Evolutionary conservation across 2,113 vertebrate species (phyloP).

Genomic region (Psammodynastes pulverulentus): DNA sequence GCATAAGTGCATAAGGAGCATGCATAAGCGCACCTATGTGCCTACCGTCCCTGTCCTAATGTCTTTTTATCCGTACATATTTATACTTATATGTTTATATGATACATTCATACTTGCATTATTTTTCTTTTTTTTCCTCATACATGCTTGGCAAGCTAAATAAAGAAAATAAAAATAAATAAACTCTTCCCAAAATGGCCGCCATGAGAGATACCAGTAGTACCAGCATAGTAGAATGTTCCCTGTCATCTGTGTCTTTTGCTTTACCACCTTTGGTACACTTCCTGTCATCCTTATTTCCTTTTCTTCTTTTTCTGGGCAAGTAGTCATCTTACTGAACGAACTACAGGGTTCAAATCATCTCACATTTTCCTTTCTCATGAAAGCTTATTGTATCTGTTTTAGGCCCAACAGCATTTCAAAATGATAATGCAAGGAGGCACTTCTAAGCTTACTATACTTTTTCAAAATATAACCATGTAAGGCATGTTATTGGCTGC

Average conservation of each 20-base stretch:
- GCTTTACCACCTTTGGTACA: neutral
- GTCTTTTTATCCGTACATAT: too few relatives aligned
- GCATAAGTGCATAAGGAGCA: too few relatives aligned
- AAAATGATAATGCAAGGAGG: neutral
- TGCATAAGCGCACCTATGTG: too few relatives aligned
- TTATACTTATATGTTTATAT: too few relatives aligned
- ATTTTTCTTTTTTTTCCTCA: too few relatives aligned
- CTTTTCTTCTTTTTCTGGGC: neutral
- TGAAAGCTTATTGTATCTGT: neutral
- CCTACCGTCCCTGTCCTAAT: too few relatives aligned
- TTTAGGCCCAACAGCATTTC: neutral
- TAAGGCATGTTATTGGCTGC: neutral
- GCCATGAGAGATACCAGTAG: neutral
- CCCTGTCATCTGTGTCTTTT: neutral
- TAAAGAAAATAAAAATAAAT: too few relatives aligned
- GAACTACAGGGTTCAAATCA: neutral
- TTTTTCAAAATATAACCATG: neutral
- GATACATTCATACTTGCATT: too few relatives aligned
- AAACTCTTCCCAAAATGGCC: neutral
- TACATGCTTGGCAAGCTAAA: too few relatives aligned
- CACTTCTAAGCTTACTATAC: neutral
- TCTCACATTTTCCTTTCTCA: neutral
- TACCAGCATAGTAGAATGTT: neutral
- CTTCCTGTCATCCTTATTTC: neutral
- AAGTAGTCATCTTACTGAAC: neutral